These are phyloP conservation scores for Ladona fulva DNA, from an alignment of 1,140 invertebrate genomes.

Conservation along the genomic window DNA sequence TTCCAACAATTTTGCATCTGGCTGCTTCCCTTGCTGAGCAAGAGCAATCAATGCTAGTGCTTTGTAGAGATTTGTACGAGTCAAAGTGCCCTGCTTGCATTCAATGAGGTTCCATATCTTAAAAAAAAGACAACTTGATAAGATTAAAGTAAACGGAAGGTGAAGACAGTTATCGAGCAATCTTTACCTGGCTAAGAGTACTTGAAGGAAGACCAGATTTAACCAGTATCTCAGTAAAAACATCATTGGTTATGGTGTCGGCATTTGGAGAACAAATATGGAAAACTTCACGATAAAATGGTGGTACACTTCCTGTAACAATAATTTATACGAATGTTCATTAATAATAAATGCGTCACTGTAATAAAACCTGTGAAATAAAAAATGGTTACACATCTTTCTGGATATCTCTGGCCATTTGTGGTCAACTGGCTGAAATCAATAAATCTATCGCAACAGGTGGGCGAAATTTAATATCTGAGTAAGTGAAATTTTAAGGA, in stretches of 20 bases:
- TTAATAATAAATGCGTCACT: too few relatives aligned
- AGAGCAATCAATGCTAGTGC: constrained; percentile 56
- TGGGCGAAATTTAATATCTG: too few relatives aligned
- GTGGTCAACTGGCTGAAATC: too few relatives aligned
- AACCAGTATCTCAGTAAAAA: constrained; percentile 50
- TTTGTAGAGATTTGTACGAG: constrained; percentile 51
- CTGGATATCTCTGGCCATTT: too few relatives aligned
- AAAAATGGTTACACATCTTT: too few relatives aligned
- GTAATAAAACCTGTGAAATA: too few relatives aligned
- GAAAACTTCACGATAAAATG: constrained; percentile 52
- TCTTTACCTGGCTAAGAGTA: constrained; percentile 45
- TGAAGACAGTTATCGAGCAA: not conserved
- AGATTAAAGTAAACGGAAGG: too few relatives aligned
- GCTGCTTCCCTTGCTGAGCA: constrained; percentile 58
- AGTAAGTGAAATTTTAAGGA: too few relatives aligned
- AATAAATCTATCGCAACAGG: too few relatives aligned
- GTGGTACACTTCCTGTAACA: constrained; percentile 48
- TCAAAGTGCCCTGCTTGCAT: constrained; percentile 47
- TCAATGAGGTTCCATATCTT: constrained; percentile 60
- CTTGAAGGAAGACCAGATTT: constrained; percentile 49
- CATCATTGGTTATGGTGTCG: constrained; percentile 50
- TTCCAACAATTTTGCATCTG: constrained; percentile 55
- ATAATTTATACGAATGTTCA: not conserved
- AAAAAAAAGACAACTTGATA: not conserved
- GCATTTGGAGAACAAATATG: constrained; percentile 52